Evolutionary conservation across 2,797 vertebrate genomes (phyloP).

Genomic region (Pteronotus mesoamericanus): DNA sequence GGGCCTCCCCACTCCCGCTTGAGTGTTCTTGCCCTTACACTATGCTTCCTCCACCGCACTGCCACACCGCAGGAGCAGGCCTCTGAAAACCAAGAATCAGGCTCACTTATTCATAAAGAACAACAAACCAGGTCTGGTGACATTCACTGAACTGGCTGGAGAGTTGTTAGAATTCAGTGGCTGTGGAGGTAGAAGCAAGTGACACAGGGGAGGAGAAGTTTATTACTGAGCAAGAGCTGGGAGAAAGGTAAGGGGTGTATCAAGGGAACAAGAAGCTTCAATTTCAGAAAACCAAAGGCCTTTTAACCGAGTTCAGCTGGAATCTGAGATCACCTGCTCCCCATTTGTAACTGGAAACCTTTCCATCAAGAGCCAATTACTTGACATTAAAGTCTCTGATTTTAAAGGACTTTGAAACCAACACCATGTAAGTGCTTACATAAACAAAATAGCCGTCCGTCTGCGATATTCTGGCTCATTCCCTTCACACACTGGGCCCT

Average conservation of each 20-base stretch:
- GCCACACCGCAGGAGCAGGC: neutral
- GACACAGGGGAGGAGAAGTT: neutral
- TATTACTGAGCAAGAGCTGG: neutral
- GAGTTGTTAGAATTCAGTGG: neutral
- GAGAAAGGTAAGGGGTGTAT: neutral
- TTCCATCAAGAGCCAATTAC: conserved; percentile 45
- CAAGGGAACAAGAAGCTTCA: neutral
- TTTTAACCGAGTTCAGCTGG: conserved; percentile 44
- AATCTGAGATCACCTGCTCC: conserved; percentile 50
- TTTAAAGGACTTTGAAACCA: conserved; percentile 60
- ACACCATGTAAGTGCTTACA: neutral
- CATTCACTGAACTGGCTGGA: neutral
- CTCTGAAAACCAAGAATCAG: neutral
- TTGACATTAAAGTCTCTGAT: neutral
- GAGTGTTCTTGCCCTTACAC: neutral
- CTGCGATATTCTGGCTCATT: neutral
- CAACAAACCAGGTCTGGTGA: neutral
- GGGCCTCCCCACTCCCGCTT: neutral
- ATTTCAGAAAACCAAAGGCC: conserved; percentile 24
- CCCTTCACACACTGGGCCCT: neutral
- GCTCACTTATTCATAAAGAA: neutral
- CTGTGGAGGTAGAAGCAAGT: neutral
- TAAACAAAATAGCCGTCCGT: neutral
- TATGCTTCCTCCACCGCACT: neutral
- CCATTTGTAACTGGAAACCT: conserved; percentile 56